Conservation (phyloP, 2,113 vertebrate species). For the Mionectes macconnelli region DNA sequence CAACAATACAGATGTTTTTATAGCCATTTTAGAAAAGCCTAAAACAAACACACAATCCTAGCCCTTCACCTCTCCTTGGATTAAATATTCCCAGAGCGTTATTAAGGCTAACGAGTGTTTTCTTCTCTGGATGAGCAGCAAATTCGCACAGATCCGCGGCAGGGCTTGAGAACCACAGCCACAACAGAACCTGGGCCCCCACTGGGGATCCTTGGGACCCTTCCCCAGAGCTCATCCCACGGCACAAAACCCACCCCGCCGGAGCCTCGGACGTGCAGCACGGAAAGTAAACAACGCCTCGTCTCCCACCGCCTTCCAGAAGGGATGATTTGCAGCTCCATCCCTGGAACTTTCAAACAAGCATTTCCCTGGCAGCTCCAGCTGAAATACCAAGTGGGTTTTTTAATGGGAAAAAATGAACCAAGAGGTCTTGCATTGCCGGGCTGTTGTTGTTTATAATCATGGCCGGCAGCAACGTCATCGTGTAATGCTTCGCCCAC, state of each 20-base stretch:
- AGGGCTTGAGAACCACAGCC: neutral
- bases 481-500: conserved; percentile 30
- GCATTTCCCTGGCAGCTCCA: neutral
- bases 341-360: neutral
- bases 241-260: fast-evolving
- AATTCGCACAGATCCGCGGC: neutral
- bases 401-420: conserved; percentile 46
- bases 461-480: conserved; percentile 8
- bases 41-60: neutral
- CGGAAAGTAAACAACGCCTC: neutral
- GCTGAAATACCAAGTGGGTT: conserved; percentile 29
- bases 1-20: neutral
- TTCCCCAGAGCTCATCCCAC: neutral
- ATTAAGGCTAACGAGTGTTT: neutral
- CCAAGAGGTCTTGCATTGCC: conserved; percentile 8
- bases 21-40: neutral
- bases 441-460: conserved; percentile 51
- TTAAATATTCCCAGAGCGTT: neutral
- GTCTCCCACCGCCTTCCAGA: neutral
- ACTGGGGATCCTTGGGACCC: neutral
- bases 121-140: neutral
- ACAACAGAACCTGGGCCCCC: neutral
- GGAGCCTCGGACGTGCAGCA: neutral
- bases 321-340: neutral
- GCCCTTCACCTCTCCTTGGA: neutral